phyloP scores from a whole-genome alignment of 2,113 vertebrate species.

The Pungitius pungitius region DNA sequence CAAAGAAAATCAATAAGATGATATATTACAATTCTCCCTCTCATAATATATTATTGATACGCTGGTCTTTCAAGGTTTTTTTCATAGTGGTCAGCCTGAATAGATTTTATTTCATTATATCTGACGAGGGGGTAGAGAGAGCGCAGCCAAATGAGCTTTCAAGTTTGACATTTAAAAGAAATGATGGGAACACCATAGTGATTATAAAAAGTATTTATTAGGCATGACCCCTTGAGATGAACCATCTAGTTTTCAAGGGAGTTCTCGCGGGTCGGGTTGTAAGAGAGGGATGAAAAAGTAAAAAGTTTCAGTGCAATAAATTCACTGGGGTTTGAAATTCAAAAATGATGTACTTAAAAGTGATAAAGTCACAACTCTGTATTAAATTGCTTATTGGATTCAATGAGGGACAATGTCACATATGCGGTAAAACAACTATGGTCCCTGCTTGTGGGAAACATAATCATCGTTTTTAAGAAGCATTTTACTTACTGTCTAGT shows the following conservation, averaged over 20 bases:
- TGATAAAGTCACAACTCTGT: not conserved
- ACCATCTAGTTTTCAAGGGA: not conserved
- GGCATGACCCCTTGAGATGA: not conserved
- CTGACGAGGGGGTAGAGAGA: not conserved
- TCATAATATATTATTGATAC: slow-evolving; percentile 4
- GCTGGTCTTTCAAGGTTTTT: not conserved
- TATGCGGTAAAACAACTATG: not conserved
- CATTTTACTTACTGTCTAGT: not conserved
- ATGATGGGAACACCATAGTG: not conserved
- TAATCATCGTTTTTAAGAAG: not conserved
- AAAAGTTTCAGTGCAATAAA: not conserved
- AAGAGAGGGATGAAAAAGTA: not conserved
- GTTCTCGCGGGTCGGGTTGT: not conserved
- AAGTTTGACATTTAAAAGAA: not conserved
- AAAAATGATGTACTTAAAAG: not conserved
- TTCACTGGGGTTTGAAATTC: not conserved
- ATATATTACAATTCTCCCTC: slow-evolving; percentile 3
- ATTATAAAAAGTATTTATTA: not conserved
- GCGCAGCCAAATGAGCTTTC: not conserved
- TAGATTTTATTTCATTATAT: not conserved
- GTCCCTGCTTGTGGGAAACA: not conserved
- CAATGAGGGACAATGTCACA: not conserved
- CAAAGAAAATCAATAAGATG: slow-evolving; percentile 17
- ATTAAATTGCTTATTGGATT: not conserved
- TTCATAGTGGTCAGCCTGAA: not conserved